Evolutionary conservation across 2,888 invertebrate species (phyloP), one percentile per base, ranked within the genome.

Genomic region (Neria commutata): DNA sequence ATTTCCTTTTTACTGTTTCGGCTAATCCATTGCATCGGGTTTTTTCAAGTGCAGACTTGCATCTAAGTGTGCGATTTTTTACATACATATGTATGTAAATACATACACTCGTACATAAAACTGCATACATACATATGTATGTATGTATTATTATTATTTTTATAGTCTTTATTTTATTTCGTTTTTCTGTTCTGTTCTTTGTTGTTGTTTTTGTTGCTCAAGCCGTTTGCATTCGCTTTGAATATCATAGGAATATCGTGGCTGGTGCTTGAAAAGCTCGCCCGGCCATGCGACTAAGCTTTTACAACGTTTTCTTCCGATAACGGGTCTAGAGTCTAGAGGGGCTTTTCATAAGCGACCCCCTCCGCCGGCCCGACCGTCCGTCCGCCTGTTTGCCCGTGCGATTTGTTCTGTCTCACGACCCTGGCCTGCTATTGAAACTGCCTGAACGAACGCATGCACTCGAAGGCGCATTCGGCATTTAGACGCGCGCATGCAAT

Each of bases 381-480:
- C 72, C 74, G 72, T 66, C 73, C 69, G 72, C 76, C 75, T 76
- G 72, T 71, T 68, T 73, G 69, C 71, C 76, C 72, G 72, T 76
- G n/a, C n/a, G n/a, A n/a, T n/a, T n/a, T n/a, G n/a, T n/a, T n/a
- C n/a, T n/a, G 74, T 75, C 77, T 70, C 72, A 71, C 76, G 77
- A 77, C 77, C 77, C 77, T 78, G 77, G 77, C 77, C 77, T 78
- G 77, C 77, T 78, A 78, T 78, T 78, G 77, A 77, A 74, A 73
- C 74, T 68, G 62, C n/a, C n/a, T n/a, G n/a, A n/a, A n/a, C n/a
- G n/a, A n/a, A n/a, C n/a, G n/a, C n/a, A n/a, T n/a, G n/a, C n/a
- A n/a, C n/a, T n/a, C n/a, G n/a, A n/a, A n/a, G n/a, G n/a, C n/a
- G n/a, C n/a, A n/a, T n/a, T n/a, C n/a, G n/a, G 60, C 63, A 61